Percentiles rank a stretch among this genome's conserved stretches.
phyloP scores from a whole-genome alignment of 2,888 invertebrate genomes.

The Epistrophella euchroma region DNA sequence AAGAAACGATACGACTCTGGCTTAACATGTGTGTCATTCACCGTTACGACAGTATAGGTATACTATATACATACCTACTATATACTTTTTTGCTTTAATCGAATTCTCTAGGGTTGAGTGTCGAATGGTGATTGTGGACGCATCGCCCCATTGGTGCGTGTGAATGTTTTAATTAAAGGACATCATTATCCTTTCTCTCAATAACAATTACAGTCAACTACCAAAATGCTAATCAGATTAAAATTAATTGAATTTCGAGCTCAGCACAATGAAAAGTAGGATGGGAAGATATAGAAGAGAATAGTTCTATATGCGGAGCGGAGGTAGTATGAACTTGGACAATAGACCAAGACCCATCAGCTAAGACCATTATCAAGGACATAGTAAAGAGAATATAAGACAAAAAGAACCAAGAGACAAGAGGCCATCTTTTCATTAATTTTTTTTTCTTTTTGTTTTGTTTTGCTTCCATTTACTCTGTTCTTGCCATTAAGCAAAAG shows the following conservation, averaged over 20 bases:
- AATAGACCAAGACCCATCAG: conserved; percentile 16
- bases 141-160: conserved; percentile 56
- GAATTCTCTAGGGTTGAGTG: conserved; percentile 49
- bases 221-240: conserved; percentile 71
- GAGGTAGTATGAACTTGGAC: conserved; percentile 15
- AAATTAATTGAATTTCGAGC: conserved; percentile 71
- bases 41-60: conserved; percentile 28
- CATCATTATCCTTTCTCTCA: conserved; percentile 71
- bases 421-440: conserved; percentile 45
- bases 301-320: background rate
- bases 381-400: background rate
- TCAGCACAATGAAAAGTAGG: conserved; percentile 34
- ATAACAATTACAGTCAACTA: conserved; percentile 73
- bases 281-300: background rate
- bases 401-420: background rate
- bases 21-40: conserved; percentile 32
- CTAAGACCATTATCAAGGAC: conserved; percentile 26
- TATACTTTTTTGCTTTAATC: conserved; percentile 47
- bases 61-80: background rate
- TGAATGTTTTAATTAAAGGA: conserved; percentile 71
- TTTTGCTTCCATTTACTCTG: conserved; percentile 42
- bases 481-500: conserved; percentile 50
- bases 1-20: background rate
- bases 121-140: conserved; percentile 40
- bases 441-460: conserved; percentile 28